These are phyloP conservation scores for Sabatieria punctata DNA, from an alignment of 2,888 invertebrate species.

Conservation along the genomic window DNA sequence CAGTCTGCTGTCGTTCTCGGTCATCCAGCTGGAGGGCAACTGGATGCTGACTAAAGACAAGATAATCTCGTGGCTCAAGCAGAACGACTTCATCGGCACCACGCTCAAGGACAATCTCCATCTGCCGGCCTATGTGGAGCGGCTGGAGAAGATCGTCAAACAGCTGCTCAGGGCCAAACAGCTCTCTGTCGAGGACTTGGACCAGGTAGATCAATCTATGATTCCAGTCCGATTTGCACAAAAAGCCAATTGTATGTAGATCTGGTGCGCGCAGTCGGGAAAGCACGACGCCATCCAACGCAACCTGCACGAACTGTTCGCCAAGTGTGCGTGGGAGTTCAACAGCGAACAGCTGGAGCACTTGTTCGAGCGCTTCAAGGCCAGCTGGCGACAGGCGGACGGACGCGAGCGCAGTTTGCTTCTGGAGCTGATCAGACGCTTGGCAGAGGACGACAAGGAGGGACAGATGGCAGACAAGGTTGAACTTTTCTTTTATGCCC, in stretches of 20 bases:
- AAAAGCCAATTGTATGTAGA: neutral
- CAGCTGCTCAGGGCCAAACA: slow-evolving; percentile 58
- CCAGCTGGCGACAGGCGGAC: slow-evolving; percentile 82
- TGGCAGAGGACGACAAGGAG: slow-evolving; percentile 95
- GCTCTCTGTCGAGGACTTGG: slow-evolving; percentile 70
- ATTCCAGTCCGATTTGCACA: neutral
- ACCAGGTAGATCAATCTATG: slow-evolving; percentile 41
- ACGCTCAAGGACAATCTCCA: slow-evolving; percentile 46
- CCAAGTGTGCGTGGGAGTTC: slow-evolving; percentile 95
- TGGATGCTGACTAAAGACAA: neutral
- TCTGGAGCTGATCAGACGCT: slow-evolving; percentile 73
- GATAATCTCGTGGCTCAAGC: slow-evolving; percentile 38
- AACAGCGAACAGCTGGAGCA: slow-evolving; percentile 91
- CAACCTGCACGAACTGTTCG: slow-evolving; percentile 84
- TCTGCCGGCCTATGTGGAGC: slow-evolving; percentile 89
- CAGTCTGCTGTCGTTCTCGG: slow-evolving; percentile 56
- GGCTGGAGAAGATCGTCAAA: slow-evolving; percentile 75
- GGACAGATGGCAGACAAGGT: slow-evolving; percentile 96
- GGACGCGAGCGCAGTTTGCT: slow-evolving; percentile 88
- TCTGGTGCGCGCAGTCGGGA: slow-evolving; percentile 37
- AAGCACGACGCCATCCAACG: slow-evolving; percentile 97
- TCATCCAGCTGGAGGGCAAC: neutral
- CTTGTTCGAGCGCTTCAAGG: slow-evolving; percentile 61
- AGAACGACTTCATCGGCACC: slow-evolving; percentile 38
- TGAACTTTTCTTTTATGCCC: neutral